Evolutionary conservation across 2,888 invertebrate genomes (phyloP), one percentile per base, ranked within the genome.

Genomic region (Lithophane socia): DNA sequence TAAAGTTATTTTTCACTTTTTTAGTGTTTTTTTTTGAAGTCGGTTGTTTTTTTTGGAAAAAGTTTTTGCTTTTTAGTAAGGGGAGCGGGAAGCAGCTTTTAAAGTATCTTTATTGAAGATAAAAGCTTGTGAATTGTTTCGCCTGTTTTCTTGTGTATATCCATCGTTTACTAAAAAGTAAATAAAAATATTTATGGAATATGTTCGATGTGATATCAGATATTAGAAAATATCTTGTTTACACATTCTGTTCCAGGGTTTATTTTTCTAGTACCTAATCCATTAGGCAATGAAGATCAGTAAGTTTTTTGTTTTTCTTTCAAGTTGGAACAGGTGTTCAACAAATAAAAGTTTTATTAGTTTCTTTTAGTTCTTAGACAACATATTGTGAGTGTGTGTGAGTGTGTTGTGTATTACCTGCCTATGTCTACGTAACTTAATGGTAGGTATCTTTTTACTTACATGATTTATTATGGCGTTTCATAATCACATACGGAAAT

Each of bases 241-340:
- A 71, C 37, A 49, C n/a, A 72, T 37, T 37, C 18, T 9, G 9
- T 72, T 16, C 3, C 37, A 5, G 37, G 18, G 42, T 42, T 0
- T 49, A 24, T 42, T 58, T 72, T 73, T 42, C 12, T 69, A 29
- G n/a, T 61, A 37, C 37, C 5, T 37, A 44, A 52, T 49, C 9
- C 29, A 69, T 24, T 79, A 79, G 29, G 13, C n/a, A 79, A 42
- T 24, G 0, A 80, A 47, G 37, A 37, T 73, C 3, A 71, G 5
- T 60, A 42, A 21, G 49, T 64, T 10, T 8, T 47, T 77, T 1
- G 29, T 71, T 63, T 61, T 42, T 47, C 61, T 75, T 74, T 49
- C 16, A 21, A 58, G 49, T 73, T 13, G 18, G 49, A 65, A 37
- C 74, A 73, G 44, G 47, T 66, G 65, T 61, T 49, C 24, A 52